Evolutionary conservation across 2,113 vertebrate genomes (phyloP).

Genomic region (Tyrannus savana): DNA sequence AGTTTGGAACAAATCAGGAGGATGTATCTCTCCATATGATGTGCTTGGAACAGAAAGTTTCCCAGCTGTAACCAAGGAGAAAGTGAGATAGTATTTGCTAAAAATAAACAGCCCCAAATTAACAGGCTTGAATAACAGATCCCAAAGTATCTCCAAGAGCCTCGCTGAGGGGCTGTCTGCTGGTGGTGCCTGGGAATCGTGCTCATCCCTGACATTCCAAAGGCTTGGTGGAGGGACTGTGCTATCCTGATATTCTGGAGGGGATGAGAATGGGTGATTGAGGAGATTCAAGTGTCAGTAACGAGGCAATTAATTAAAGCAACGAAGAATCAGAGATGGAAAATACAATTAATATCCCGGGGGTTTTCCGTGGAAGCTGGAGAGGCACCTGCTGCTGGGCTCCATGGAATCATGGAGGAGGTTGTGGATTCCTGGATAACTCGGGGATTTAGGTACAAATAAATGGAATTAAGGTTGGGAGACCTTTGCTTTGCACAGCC

Average conservation of each 20-base stretch:
- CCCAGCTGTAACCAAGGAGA: constrained; percentile 61
- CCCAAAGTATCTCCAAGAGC: background rate
- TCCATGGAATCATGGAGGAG: background rate
- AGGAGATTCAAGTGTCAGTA: background rate
- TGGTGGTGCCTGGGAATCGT: background rate
- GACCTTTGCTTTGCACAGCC: background rate
- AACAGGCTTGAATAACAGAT: background rate
- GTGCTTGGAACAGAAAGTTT: constrained; percentile 49
- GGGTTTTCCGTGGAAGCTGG: background rate
- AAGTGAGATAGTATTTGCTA: constrained; percentile 52
- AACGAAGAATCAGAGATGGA: background rate
- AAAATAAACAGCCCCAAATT: constrained; percentile 33
- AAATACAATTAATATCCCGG: background rate
- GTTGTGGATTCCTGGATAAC: background rate
- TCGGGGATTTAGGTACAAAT: background rate
- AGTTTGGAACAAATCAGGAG: constrained; percentile 34
- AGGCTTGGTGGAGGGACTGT: background rate
- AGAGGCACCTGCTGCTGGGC: background rate
- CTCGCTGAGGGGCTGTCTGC: background rate
- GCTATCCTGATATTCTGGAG: background rate
- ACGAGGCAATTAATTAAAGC: background rate
- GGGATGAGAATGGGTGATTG: background rate
- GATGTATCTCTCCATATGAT: constrained; percentile 20
- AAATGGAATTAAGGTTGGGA: background rate
- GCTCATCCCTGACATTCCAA: background rate